These are phyloP conservation scores for Harpalus rufipes DNA, from an alignment of 2,888 invertebrate genomes.

Conservation along the genomic window DNA sequence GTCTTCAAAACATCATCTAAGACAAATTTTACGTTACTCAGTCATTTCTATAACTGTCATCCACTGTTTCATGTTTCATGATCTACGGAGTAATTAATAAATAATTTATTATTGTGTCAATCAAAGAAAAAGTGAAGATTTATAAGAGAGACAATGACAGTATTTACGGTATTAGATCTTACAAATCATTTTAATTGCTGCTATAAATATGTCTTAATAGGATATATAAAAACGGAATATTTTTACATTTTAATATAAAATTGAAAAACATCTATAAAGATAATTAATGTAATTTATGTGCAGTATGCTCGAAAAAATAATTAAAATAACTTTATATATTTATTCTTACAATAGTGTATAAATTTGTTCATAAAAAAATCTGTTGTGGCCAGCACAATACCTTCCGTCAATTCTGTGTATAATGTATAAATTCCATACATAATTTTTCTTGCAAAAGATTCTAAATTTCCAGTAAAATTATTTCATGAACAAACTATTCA, in stretches of 20 bases:
- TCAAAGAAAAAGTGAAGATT: slow-evolving; percentile 7
- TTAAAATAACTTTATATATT: not conserved
- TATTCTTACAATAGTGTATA: not conserved
- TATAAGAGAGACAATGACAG: not conserved
- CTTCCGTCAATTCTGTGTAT: too few species aligned
- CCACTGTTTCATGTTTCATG: not conserved
- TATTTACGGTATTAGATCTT: slow-evolving; percentile 36
- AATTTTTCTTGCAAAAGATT: too few species aligned
- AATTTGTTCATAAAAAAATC: too few species aligned
- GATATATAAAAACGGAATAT: slow-evolving; percentile 23
- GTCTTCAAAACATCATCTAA: slow-evolving; percentile 34
- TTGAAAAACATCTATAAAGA: slow-evolving; percentile 4
- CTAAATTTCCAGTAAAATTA: too few species aligned
- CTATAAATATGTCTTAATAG: slow-evolving; percentile 34
- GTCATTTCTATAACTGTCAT: slow-evolving; percentile 36
- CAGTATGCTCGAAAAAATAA: slow-evolving; percentile 5
- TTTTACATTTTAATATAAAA: slow-evolving; percentile 28
- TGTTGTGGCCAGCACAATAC: too few species aligned
- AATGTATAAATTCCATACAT: too few species aligned
- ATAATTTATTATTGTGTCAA: slow-evolving; percentile 34
- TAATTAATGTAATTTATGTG: slow-evolving; percentile 34
- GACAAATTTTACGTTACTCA: slow-evolving; percentile 53
- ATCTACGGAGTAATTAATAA: slow-evolving; percentile 28
- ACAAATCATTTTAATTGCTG: slow-evolving; percentile 48
- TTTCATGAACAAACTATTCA: too few species aligned